Percentiles rank a stretch among this genome's conserved stretches.
These are phyloP conservation scores for Solea solea DNA, from an alignment of 2,113 vertebrate species.

Conservation along the genomic window DNA sequence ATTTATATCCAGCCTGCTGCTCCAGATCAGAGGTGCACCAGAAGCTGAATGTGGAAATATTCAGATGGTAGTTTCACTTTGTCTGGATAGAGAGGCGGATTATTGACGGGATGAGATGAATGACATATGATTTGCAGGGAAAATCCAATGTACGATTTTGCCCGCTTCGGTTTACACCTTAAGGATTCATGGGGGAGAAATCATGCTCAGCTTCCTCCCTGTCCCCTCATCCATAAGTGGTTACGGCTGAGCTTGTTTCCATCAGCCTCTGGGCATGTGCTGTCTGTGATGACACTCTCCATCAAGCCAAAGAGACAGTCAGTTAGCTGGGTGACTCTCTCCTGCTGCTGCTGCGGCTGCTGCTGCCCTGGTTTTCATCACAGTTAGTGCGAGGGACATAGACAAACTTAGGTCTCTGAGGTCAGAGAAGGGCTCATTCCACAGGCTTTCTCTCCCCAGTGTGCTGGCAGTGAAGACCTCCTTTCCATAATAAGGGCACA, in stretches of 20 bases:
- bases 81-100: conserved; percentile 43
- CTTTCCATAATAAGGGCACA: conserved; percentile 79
- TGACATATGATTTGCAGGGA: conserved; percentile 59
- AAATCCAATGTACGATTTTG: conserved; percentile 42
- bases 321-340: conserved; percentile 33
- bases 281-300: conserved; percentile 74
- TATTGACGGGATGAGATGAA: conserved; percentile 46
- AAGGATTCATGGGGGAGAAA: conserved; percentile 56
- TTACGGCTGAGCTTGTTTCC: conserved; percentile 70
- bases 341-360: conserved; percentile 38
- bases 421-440: conserved; percentile 58
- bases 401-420: conserved; percentile 66
- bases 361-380: conserved; percentile 74
- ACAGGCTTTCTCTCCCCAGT: conserved; percentile 57
- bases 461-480: conserved; percentile 46
- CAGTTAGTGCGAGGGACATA: conserved; percentile 67
- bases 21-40: conserved; percentile 37
- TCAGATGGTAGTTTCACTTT: conserved; percentile 41
- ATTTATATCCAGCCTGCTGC: conserved; percentile 52
- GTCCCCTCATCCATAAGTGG: conserved; percentile 55
- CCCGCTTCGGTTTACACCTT: conserved; percentile 21
- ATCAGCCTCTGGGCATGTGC: conserved; percentile 70
- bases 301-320: conserved; percentile 60
- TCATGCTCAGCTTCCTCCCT: conserved; percentile 60
- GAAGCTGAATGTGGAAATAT: conserved; percentile 26